Evolutionary conservation across 2,797 vertebrate genomes (phyloP).

Genomic region (Chanos chanos): DNA sequence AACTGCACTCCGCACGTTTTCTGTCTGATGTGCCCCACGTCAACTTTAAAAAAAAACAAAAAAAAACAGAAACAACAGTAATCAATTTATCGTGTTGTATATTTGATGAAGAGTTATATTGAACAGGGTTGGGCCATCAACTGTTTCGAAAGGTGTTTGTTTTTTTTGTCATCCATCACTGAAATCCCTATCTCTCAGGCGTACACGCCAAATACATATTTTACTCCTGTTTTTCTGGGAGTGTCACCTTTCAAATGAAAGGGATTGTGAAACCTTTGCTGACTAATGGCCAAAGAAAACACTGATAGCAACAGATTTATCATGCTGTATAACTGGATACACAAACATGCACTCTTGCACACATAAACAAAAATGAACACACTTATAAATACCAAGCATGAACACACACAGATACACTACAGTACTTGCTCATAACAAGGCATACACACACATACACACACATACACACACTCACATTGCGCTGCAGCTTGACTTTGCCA

Average conservation of each 20-base stretch:
- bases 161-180: too few relatives aligned
- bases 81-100: too few relatives aligned
- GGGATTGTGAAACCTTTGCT: neutral
- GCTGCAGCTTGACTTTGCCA: slow-evolving; percentile 63
- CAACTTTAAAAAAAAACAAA: slow-evolving; percentile 68
- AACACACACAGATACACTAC: slow-evolving; percentile 29
- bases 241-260: neutral
- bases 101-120: too few relatives aligned
- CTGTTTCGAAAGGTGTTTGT: too few relatives aligned
- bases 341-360: neutral
- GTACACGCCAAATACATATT: too few relatives aligned
- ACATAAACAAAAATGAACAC: neutral
- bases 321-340: slow-evolving; percentile 12
- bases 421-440: too few relatives aligned
- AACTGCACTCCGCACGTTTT: slow-evolving; percentile 88
- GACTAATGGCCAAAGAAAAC: slow-evolving; percentile 4
- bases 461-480: slow-evolving; percentile 64
- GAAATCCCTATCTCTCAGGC: too few relatives aligned
- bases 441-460: neutral
- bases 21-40: slow-evolving; percentile 81
- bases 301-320: neutral
- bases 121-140: too few relatives aligned
- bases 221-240: neutral
- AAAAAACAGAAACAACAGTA: slow-evolving; percentile 13
- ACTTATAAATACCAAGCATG: neutral